Evolutionary conservation across 2,888 invertebrate genomes (phyloP).

Genomic region (Agriopis aurantiaria): DNA sequence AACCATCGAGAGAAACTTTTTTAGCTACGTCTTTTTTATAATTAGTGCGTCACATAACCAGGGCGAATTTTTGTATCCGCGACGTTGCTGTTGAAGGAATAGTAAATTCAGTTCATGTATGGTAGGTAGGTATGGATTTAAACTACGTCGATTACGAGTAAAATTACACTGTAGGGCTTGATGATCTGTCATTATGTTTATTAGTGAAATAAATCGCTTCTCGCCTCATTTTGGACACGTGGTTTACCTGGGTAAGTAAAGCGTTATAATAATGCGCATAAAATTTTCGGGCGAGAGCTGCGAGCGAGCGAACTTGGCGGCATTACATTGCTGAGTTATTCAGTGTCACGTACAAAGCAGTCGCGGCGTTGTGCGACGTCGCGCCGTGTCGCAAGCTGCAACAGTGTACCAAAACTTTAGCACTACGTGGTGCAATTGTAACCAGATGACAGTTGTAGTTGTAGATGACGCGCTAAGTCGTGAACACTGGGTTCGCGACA

Average conservation of each 20-base stretch:
- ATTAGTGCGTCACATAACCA: too few species aligned
- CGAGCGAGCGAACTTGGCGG: constrained; percentile 68
- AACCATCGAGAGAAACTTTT: too few species aligned
- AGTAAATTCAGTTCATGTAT: not conserved
- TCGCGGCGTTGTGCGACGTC: constrained; percentile 45
- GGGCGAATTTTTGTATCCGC: too few species aligned
- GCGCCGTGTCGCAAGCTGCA: constrained; percentile 35
- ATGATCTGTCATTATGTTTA: not conserved
- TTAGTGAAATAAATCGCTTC: constrained; percentile 3
- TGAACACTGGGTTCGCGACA: constrained; percentile 30
- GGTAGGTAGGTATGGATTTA: not conserved
- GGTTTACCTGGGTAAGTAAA: constrained; percentile 53
- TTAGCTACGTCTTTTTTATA: too few species aligned
- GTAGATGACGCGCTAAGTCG: constrained; percentile 23
- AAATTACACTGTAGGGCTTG: not conserved
- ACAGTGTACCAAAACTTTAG: constrained; percentile 32
- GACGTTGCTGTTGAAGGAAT: too few species aligned
- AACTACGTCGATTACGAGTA: not conserved
- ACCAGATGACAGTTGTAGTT: constrained; percentile 40
- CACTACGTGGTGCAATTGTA: constrained; percentile 34
- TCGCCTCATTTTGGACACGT: constrained; percentile 5
- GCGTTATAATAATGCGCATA: constrained; percentile 75
- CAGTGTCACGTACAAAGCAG: constrained; percentile 70
- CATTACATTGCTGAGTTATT: constrained; percentile 74
- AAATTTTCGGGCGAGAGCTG: constrained; percentile 69